Conservation (phyloP, 2,113 vertebrate genomes). For the Sula dactylatra region DNA sequence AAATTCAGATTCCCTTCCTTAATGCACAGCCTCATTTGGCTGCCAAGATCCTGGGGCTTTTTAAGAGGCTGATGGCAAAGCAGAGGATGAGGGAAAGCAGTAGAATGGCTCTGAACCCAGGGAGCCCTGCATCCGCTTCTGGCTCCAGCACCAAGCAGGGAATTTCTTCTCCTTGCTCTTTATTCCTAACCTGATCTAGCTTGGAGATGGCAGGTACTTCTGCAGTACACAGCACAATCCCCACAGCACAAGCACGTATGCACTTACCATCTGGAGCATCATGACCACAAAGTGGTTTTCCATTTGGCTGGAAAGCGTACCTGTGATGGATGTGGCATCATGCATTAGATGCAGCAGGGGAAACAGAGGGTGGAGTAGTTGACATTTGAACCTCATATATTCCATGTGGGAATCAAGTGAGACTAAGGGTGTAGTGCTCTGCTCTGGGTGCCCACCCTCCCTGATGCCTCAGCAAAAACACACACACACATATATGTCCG, state of each 20-base stretch:
- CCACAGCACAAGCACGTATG: neutral
- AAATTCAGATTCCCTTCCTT: neutral
- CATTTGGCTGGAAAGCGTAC: neutral
- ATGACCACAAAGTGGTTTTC: neutral
- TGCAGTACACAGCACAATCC: neutral
- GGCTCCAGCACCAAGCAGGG: rapidly evolving
- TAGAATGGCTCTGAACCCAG: neutral
- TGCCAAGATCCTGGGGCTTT: neutral
- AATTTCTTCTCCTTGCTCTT: neutral
- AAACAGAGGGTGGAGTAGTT: neutral
- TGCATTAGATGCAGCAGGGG: neutral
- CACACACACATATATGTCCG: rapidly evolving
- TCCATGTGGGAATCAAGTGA: neutral
- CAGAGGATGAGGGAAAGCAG: neutral
- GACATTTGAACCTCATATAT: neutral
- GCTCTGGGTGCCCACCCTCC: neutral
- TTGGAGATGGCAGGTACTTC: neutral
- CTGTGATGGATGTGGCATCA: neutral
- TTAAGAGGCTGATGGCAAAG: neutral
- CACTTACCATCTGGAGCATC: neutral
- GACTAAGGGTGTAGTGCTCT: neutral
- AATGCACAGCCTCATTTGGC: neutral
- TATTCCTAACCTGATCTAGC: neutral
- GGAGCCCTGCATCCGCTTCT: neutral
- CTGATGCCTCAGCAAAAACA: neutral